These are phyloP conservation scores for Apis dorsata DNA, from an alignment of 1,140 invertebrate species.

Conservation along the genomic window DNA sequence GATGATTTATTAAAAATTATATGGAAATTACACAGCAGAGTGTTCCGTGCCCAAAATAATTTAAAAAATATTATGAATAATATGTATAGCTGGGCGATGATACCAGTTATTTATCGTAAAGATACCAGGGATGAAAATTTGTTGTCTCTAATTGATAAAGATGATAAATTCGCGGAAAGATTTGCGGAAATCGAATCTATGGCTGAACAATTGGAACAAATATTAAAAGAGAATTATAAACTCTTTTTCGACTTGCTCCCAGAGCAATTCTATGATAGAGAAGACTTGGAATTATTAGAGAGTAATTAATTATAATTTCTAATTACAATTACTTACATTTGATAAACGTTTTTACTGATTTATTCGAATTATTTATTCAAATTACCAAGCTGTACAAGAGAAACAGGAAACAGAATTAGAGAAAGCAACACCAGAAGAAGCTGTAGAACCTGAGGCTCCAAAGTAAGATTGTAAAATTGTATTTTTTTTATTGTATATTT, in stretches of 20 bases:
- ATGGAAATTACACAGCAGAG: constrained; percentile 80
- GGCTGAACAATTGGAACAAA: constrained; percentile 80
- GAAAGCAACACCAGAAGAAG: constrained; percentile 23
- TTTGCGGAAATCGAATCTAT: constrained; percentile 82
- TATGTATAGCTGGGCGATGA: constrained; percentile 85
- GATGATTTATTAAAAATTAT: constrained; percentile 79
- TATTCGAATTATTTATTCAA: not conserved
- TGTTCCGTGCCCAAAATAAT: constrained; percentile 82
- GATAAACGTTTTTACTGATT: too few relatives aligned
- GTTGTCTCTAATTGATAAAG: constrained; percentile 82
- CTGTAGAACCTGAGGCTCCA: not conserved
- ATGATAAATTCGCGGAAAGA: constrained; percentile 79
- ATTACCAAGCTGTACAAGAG: constrained; percentile 13
- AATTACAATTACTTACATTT: not conserved
- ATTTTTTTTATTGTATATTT: too few relatives aligned
- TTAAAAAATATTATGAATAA: constrained; percentile 77
- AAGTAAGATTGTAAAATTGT: not conserved
- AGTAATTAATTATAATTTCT: constrained; percentile 40
- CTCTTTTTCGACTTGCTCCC: constrained; percentile 82
- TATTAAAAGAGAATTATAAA: constrained; percentile 84
- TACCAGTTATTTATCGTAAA: constrained; percentile 85
- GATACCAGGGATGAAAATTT: constrained; percentile 83
- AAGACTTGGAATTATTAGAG: constrained; percentile 61
- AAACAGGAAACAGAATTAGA: constrained; percentile 23
- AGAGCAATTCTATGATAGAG: constrained; percentile 64